Conservation (phyloP, 2,888 invertebrate species). For the Napeogenes inachia region DNA sequence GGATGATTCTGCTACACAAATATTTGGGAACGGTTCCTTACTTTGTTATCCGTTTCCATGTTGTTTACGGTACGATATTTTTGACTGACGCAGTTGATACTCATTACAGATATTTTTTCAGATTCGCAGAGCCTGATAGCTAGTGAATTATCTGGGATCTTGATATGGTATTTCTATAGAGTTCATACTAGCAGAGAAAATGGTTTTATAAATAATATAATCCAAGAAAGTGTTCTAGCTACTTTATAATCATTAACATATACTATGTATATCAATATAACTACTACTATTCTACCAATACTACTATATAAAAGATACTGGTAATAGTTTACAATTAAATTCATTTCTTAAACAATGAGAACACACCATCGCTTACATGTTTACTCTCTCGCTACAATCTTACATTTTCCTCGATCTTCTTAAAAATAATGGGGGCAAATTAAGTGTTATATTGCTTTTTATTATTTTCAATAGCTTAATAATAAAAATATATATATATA, state of each 20-base stretch:
- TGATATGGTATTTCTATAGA: no score
- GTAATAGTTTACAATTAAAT: background rate
- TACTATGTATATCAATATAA: no score
- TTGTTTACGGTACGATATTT: constrained; percentile 28
- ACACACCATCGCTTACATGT: constrained; percentile 31
- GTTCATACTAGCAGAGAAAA: no score
- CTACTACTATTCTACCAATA: background rate
- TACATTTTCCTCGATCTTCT: constrained; percentile 42
- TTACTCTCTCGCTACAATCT: constrained; percentile 51
- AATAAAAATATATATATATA: background rate
- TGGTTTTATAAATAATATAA: no score
- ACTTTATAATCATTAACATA: no score
- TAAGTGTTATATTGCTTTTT: constrained; percentile 4
- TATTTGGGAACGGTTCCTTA: constrained; percentile 62
- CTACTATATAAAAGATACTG: background rate
- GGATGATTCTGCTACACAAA: constrained; percentile 66
- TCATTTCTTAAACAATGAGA: constrained; percentile 36
- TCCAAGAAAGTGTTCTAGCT: no score
- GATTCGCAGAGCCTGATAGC: no score
- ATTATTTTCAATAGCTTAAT: background rate
- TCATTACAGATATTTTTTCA: background rate
- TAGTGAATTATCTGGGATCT: background rate
- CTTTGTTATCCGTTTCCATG: constrained; percentile 37
- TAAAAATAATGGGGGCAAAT: constrained; percentile 1
- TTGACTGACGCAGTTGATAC: background rate